Evolutionary conservation across 2,113 vertebrate species (phyloP), one percentile per base, ranked within the genome.

Genomic region (Junco hyemalis): DNA sequence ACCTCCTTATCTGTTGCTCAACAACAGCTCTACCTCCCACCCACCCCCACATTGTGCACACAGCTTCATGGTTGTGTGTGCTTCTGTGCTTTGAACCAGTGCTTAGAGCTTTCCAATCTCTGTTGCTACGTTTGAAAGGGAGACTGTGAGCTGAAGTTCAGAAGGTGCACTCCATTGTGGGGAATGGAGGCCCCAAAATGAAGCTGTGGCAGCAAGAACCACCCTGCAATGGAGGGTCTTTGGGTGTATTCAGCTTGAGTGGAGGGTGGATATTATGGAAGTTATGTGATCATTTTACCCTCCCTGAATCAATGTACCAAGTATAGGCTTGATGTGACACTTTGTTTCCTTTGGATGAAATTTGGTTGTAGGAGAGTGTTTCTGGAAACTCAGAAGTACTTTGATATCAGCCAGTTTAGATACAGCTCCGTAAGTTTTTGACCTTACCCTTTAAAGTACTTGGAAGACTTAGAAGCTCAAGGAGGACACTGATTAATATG

Each of bases 21-120:
- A 54, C 31, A 59, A 3, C 23, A 78, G 35, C 21, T 19, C 38
- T 51, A 4, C 19, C 60, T 81, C 21, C n/a, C 0, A 6, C 22
- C n/a, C 2, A 0, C 8, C 16, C 7, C 7, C 4, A 11, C 13
- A 35, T 1, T 19, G 15, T 45, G 54, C 15, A 7, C 42, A 8
- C 23, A 29, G 53, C 68, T 50, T 61, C 50, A 25, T 86, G 64
- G 28, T 9, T 50, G 7, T 5, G 8, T 24, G 12, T 66, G 33
- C 7, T 85, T 8, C 36, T 71, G 61, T 74, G 29, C 56, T 57
- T 86, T 59, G 61, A 65, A 53, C 45, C 7, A 2, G 11, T 73
- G 24, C 31, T 40, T 53, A 36, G n/a, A 57, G 25, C 50, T 92
- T 72, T 73, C 29, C 45, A 36, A 0, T 35, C 54, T 53, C 2